Conservation (phyloP, 2,797 vertebrate genomes). For the Galagoides demidoff region DNA sequence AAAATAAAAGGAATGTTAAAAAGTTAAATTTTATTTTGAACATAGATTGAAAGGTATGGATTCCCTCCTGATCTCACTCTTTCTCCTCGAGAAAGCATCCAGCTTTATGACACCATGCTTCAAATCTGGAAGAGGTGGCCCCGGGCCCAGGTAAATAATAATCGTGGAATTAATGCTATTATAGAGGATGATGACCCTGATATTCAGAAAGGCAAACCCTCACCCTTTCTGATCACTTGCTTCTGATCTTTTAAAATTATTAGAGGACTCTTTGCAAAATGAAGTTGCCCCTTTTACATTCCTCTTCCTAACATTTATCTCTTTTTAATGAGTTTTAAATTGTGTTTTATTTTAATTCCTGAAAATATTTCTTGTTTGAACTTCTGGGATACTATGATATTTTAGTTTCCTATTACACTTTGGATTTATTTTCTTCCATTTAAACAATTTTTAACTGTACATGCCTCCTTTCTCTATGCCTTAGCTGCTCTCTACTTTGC, state of each 20-base stretch:
- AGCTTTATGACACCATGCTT: constrained; percentile 84
- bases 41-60: constrained; percentile 82
- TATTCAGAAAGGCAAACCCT: neutral
- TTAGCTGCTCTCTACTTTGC: accelerated
- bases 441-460: neutral
- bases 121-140: constrained; percentile 75
- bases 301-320: neutral
- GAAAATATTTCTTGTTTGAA: neutral
- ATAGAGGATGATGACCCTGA: neutral
- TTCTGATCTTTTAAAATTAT: neutral
- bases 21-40: constrained; percentile 50
- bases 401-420: neutral
- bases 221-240: neutral
- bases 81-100: constrained; percentile 82
- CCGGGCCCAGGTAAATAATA: constrained; percentile 74
- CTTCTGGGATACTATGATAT: neutral
- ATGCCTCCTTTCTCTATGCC: neutral
- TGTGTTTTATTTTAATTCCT: neutral
- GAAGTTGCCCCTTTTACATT: neutral
- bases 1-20: neutral
- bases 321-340: neutral
- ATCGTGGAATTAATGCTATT: neutral
- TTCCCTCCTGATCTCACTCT: constrained; percentile 83
- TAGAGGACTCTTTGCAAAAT: neutral
- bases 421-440: neutral